Evolutionary conservation across 1,140 invertebrate species (phyloP), one percentile per base, ranked within the genome.

Genomic region (Samia ricini): DNA sequence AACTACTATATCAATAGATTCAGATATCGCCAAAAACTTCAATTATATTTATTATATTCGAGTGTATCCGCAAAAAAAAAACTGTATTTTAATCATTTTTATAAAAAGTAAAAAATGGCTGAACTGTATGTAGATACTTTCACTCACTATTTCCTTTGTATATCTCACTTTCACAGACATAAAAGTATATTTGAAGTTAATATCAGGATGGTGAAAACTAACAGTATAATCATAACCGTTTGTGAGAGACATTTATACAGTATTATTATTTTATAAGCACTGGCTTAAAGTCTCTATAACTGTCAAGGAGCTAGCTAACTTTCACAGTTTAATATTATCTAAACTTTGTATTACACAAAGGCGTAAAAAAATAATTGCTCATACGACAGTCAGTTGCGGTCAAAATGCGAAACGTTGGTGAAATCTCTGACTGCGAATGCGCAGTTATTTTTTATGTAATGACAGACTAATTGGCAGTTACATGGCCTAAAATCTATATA

Each of bases 401-500:
- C 20, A 55, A 23, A 55, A 2, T 23, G 22, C 50, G 15, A 20
- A 23, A 42, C 33, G 33, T 42, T 15, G 15, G 52, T 24, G 52
- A 24, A 55, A 24, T 55, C 24, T 55, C 5, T 23, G 2, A 24
- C 33, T 15, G 22, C 24, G 18, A 55, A 55, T 55, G 21, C 12
- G 52, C 7, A 24, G 24, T 61, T 61, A 19, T 42, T 60, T 33
- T 26, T 48, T 42, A 23, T 10, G 22, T 56, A 56, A 67, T 65
- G 68, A 60, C 49, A 22, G 48, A 22, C 26, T 71, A 69, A 71
- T 71, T 71, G 63, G 56, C 58, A 55, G 64, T 66, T 68, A 65
- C 63, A 54, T 51, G 55, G 60, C 57, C 63, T 62, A 60, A 71
- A 67, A 52, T 60, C 56, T 73, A 60, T 64, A 54, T 74, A 56